Evolutionary conservation across 2,113 vertebrate species (phyloP).

Genomic region (Elgaria multicarinata): DNA sequence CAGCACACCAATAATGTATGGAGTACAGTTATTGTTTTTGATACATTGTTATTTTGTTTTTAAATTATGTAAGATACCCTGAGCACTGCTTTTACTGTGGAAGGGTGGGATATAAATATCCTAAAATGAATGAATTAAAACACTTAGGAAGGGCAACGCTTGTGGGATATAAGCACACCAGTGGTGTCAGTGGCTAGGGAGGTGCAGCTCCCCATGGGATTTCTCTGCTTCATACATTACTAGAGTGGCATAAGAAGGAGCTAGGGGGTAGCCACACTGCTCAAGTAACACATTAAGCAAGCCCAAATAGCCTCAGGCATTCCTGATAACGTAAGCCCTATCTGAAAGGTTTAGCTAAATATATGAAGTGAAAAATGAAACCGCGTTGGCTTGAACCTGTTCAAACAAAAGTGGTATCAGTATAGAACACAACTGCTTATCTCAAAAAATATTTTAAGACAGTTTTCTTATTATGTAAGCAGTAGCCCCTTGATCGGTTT

Average conservation of each 20-base stretch:
- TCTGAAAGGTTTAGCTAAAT: not conserved
- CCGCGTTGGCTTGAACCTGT: not conserved
- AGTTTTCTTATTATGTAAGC: not conserved
- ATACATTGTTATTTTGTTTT: not conserved
- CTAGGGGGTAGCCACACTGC: not conserved
- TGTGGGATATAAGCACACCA: not conserved
- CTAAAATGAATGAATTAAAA: not conserved
- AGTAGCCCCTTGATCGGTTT: not conserved
- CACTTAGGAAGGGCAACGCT: not conserved
- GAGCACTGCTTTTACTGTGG: not conserved
- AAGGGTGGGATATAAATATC: not conserved
- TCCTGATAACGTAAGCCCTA: not conserved
- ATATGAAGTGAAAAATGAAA: not conserved
- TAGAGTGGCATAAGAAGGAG: not conserved
- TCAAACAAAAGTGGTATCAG: not conserved
- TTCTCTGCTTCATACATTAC: not conserved
- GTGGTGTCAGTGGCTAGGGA: not conserved
- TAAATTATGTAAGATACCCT: not conserved
- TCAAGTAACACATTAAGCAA: not conserved
- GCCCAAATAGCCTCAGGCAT: not conserved
- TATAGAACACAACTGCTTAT: not conserved
- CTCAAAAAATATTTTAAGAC: not conserved
- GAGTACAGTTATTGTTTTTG: not conserved
- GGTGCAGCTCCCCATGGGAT: not conserved
- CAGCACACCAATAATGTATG: not conserved